Evolutionary conservation across 1,140 invertebrate genomes (phyloP).

Genomic region (Oryzaephilus surinamensis): DNA sequence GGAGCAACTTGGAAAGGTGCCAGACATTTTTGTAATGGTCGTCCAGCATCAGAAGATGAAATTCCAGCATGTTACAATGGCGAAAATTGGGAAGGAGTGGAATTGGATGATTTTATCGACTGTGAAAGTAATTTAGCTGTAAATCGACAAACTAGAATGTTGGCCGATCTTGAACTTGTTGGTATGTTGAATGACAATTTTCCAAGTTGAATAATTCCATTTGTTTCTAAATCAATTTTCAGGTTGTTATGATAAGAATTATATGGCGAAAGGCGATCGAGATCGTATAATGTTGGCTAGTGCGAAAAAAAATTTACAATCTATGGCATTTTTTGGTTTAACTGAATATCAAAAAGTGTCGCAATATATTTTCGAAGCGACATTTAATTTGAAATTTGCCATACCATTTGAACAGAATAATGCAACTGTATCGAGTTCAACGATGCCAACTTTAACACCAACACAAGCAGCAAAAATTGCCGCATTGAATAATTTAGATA

Average conservation of each 20-base stretch:
- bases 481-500: constrained; percentile 77
- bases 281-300: constrained; percentile 80
- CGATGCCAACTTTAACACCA: constrained; percentile 57
- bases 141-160: constrained; percentile 95
- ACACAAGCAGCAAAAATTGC: constrained; percentile 66
- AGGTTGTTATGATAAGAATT: constrained; percentile 87
- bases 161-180: constrained; percentile 86
- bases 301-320: constrained; percentile 87
- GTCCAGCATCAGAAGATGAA: constrained; percentile 62
- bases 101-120: constrained; percentile 73
- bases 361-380: constrained; percentile 94
- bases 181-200: too few species aligned
- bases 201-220: not conserved
- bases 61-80: constrained; percentile 70
- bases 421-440: constrained; percentile 70
- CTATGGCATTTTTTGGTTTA: constrained; percentile 94
- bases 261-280: constrained; percentile 55
- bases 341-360: constrained; percentile 85
- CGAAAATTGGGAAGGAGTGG: constrained; percentile 52
- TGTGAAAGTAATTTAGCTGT: constrained; percentile 89
- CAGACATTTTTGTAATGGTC: constrained; percentile 78
- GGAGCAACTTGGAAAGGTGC: constrained; percentile 95
- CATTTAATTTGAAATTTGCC: constrained; percentile 86
- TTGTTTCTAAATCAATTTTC: constrained; percentile 8
- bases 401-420: constrained; percentile 85